These are phyloP conservation scores for Rafetus swinhoei DNA, from an alignment of 2,113 vertebrate species.

Conservation along the genomic window DNA sequence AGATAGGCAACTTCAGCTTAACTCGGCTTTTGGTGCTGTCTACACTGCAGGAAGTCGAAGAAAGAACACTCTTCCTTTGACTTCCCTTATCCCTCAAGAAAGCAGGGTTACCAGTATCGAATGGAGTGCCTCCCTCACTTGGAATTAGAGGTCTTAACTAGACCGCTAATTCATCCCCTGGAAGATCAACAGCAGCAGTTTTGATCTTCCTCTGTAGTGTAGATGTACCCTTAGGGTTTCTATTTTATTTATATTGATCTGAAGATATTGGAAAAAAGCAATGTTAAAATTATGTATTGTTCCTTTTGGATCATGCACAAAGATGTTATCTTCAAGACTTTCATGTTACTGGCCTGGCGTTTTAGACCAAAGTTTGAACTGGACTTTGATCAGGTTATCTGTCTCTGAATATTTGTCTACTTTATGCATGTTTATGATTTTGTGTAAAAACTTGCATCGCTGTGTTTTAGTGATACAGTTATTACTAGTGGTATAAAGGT, in stretches of 20 bases:
- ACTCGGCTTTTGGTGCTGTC: too few species aligned
- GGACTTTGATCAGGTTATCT: not conserved
- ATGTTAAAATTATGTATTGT: not conserved
- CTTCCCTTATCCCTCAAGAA: too few species aligned
- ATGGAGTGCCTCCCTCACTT: too few species aligned
- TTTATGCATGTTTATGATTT: not conserved
- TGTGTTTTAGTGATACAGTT: not conserved
- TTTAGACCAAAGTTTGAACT: not conserved
- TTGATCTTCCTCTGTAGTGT: too few species aligned
- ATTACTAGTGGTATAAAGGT: not conserved
- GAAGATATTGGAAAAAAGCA: not conserved
- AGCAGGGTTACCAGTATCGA: too few species aligned
- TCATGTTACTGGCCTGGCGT: not conserved
- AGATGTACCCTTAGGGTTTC: not conserved
- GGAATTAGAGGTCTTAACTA: too few species aligned
- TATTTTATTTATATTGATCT: not conserved
- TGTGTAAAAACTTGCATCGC: not conserved
- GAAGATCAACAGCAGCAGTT: too few species aligned
- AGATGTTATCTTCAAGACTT: not conserved
- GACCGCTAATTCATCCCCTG: too few species aligned
- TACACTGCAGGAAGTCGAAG: too few species aligned
- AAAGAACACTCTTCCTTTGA: too few species aligned
- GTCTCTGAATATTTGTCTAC: not conserved
- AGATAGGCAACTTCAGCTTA: too few species aligned
- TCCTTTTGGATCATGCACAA: not conserved